Evolutionary conservation across 1,140 invertebrate genomes (phyloP).

Genomic region (Pseudoatta argentina): DNA sequence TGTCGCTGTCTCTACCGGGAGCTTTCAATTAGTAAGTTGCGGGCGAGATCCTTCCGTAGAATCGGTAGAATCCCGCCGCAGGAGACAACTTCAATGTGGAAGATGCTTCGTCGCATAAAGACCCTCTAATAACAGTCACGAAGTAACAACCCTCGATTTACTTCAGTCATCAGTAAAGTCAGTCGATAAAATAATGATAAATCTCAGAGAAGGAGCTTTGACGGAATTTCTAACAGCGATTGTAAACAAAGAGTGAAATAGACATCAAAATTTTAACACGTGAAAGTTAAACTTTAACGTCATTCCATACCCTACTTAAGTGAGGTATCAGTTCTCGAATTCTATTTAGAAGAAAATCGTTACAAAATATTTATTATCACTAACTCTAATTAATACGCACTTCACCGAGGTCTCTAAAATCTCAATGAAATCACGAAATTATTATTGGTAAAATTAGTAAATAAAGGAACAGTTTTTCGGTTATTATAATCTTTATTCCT

Average conservation of each 20-base stretch:
- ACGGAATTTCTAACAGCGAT: background rate
- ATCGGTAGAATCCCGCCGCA: background rate
- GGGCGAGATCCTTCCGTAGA: conserved; percentile 30
- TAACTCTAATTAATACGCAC: too few species aligned
- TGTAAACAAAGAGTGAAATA: background rate
- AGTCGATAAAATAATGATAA: conserved; percentile 17
- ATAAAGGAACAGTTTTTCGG: too few species aligned
- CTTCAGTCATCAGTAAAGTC: background rate
- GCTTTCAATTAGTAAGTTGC: conserved; percentile 71
- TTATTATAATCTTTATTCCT: too few species aligned
- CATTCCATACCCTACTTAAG: background rate
- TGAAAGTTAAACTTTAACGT: background rate
- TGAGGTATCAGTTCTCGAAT: background rate
- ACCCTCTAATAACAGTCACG: conserved; percentile 38
- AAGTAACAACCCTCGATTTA: conserved; percentile 35
- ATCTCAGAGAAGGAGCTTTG: background rate
- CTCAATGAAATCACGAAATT: too few species aligned
- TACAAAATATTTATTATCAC: background rate
- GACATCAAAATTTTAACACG: background rate
- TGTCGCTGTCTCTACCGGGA: background rate
- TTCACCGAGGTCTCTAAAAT: too few species aligned
- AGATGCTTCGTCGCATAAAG: conserved; percentile 20
- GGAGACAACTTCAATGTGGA: conserved; percentile 16
- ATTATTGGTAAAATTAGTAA: too few species aligned
- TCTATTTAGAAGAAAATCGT: background rate